Evolutionary conservation across 1,140 invertebrate species (phyloP).

Genomic region (Belonocnema kinseyi): DNA sequence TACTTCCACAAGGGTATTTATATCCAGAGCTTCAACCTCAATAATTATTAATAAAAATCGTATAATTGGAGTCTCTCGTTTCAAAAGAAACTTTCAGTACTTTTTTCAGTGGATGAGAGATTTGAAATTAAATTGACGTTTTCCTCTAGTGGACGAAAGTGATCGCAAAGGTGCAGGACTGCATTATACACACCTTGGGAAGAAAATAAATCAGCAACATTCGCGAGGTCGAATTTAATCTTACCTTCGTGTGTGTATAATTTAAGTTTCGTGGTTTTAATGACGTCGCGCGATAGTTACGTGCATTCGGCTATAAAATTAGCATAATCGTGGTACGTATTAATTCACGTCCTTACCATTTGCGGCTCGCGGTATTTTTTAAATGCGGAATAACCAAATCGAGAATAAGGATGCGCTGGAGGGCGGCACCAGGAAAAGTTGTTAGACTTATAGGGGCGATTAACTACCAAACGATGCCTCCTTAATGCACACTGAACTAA

Average conservation of each 20-base stretch:
- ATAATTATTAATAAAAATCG: constrained; percentile 10
- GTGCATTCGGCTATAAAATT: constrained; percentile 58
- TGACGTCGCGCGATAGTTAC: constrained; percentile 51
- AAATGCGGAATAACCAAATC: constrained; percentile 46
- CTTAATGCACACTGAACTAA: constrained; percentile 27
- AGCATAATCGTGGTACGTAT: constrained; percentile 56
- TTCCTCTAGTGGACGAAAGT: not conserved
- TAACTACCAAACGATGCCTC: constrained; percentile 24
- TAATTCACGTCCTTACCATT: constrained; percentile 52
- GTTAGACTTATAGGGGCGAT: constrained; percentile 28
- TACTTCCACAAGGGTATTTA: constrained; percentile 44
- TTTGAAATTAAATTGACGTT: not conserved
- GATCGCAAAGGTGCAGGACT: not conserved
- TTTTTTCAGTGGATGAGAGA: constrained; percentile 45
- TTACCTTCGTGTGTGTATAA: constrained; percentile 57
- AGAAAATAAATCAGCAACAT: constrained; percentile 50
- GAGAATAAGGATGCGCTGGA: constrained; percentile 42
- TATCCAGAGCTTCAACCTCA: constrained; percentile 42
- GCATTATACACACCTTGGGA: constrained; percentile 32
- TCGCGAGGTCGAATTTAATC: constrained; percentile 51
- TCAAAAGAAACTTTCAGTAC: constrained; percentile 27
- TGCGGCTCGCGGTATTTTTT: constrained; percentile 44
- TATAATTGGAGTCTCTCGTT: not conserved
- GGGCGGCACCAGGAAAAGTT: not conserved
- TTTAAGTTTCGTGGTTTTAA: constrained; percentile 61